Base-by-base conservation (phyloP, 1,140 invertebrate genomes). In the Mercenaria mercenaria region DNA sequence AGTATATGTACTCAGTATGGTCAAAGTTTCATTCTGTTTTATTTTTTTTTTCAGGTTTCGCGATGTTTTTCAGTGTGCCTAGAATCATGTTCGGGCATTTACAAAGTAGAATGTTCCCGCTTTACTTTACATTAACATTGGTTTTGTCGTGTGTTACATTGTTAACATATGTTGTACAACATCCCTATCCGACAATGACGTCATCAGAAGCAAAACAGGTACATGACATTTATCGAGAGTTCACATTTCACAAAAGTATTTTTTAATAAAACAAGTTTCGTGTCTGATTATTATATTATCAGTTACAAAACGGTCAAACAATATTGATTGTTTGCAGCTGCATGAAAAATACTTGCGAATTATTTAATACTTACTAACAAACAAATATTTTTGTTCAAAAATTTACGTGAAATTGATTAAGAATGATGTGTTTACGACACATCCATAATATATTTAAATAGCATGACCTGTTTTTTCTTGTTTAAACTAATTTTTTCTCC, bases 51-150 rank as follows among this genome's bases (percentile, higher is more conserved):
- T 52, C 64, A 81, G 86, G 86, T n/a, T 61, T 88, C 26, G 79
- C 86, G 11, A 88, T 88, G 86, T 88, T 88, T 69, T 80, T 79
- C 61, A 88, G 41, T 64, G 29, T 88, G 32, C 86, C 86, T 3
- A 39, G 86, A 29, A 52, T 80, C 0, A 52, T 79, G 41, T 89
- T 89, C 50, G 88, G 88, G 1, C 79, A 59, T 23, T n/a, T 89
- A 52, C 88, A 89, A 52, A 76, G 79, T 34, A 52, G 64, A n/a
- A 32, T 89, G 80, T 89, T 83, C 50, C 88, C 88, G 18, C 41
- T 89, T 20, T 89, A 83, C 56, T 89, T 89, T 52, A 29, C 43
- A 13, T 74, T 67, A 39, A 56, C 67, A 4, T 43, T 89, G n/a
- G 43, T 74, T 29, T 50, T 89, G 37, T 74, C 88, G 29, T 83